Percentiles rank a stretch among this genome's conserved stretches.
Evolutionary conservation across 2,888 invertebrate species (phyloP).

Genomic region (Oithona nana): DNA sequence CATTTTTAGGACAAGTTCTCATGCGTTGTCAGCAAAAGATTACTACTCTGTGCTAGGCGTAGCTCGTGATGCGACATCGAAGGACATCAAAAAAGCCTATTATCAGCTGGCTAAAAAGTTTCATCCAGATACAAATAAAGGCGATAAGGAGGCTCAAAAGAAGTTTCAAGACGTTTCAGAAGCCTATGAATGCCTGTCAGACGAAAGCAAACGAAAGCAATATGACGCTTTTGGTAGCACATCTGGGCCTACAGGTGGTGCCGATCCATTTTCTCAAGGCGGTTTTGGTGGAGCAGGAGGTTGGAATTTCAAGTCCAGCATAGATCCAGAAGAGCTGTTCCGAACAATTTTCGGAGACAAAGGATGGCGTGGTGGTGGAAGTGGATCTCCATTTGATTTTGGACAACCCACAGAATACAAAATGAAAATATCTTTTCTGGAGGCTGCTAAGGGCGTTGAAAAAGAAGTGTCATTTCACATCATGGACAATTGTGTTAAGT

Average conservation of each 20-base stretch:
- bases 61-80: conserved; percentile 57
- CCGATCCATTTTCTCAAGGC: not conserved
- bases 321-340: conserved; percentile 92
- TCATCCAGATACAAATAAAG: conserved; percentile 94
- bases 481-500: conserved; percentile 76
- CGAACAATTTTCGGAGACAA: conserved; percentile 61
- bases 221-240: conserved; percentile 86
- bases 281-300: conserved; percentile 27
- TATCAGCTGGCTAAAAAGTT: conserved; percentile 90
- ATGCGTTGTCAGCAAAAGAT: conserved; percentile 34
- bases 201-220: conserved; percentile 72
- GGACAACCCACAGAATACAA: not conserved
- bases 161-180: conserved; percentile 98
- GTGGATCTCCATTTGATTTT: conserved; percentile 42
- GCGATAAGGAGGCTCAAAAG: conserved; percentile 64
- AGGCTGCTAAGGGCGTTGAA: conserved; percentile 64
- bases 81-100: conserved; percentile 89
- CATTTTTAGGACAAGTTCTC: not conserved
- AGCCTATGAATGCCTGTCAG: conserved; percentile 87
- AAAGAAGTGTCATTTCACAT: conserved; percentile 82
- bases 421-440: conserved; percentile 3
- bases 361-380: conserved; percentile 42
- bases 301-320: conserved; percentile 67
- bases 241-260: not conserved
- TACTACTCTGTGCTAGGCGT: conserved; percentile 87